A percentile compares a stretch with the other conserved stretches of the same genome.
phyloP scores from a whole-genome alignment of 2,797 vertebrate genomes.

The Cygnus olor region DNA sequence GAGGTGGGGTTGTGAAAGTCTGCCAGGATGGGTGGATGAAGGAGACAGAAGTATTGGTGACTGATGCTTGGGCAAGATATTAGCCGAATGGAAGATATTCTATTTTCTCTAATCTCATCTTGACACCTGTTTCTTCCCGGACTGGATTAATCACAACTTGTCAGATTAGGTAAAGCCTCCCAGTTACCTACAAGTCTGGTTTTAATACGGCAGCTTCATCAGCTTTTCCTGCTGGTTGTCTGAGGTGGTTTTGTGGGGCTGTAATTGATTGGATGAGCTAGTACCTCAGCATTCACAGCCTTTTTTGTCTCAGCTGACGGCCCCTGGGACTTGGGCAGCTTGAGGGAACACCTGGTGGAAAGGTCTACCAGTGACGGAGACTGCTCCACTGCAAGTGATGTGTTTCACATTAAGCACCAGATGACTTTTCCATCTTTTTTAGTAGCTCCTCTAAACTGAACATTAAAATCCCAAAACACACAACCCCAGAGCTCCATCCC shows the following conservation, averaged over 20 bases:
- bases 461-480: background rate
- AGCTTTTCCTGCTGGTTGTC: background rate
- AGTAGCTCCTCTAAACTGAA: background rate
- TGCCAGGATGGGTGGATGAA: conserved; percentile 15
- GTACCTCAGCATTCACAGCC: background rate
- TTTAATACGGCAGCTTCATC: background rate
- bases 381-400: background rate
- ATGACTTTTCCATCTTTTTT: conserved; percentile 9
- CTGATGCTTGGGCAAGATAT: background rate
- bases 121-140: conserved; percentile 25
- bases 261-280: background rate
- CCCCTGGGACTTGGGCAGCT: background rate
- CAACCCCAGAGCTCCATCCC: background rate
- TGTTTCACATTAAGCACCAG: conserved; percentile 34
- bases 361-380: background rate
- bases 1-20: conserved; percentile 4
- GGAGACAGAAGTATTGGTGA: conserved; percentile 13
- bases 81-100: background rate
- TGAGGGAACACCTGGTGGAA: background rate
- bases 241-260: background rate
- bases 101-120: background rate
- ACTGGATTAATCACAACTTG: conserved; percentile 6
- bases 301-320: background rate
- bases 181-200: background rate
- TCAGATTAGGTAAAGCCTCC: background rate